Evolutionary conservation across 2,888 invertebrate species (phyloP), one percentile per base, ranked within the genome.

Genomic region (Anoplius nigerrimus): DNA sequence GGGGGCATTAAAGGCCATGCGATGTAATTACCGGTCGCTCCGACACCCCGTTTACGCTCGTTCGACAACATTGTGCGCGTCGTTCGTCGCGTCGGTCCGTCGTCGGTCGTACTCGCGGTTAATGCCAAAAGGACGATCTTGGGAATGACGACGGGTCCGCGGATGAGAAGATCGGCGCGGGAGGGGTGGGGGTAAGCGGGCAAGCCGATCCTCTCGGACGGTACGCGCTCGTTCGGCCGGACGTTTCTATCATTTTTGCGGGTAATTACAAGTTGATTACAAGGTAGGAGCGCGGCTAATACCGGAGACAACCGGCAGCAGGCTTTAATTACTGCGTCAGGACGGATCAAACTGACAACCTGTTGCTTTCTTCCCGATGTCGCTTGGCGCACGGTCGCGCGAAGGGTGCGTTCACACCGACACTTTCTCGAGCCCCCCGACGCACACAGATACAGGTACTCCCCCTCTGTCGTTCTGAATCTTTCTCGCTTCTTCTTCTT

Each of bases 231-330:
- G 21, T 48, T 13, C 48, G 13, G 48, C 42, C 73, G 62, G 66
- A 78, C 60, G 64, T 46, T 75, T 73, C 68, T 54, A 68, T 76
- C 71, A 74, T 78, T 82, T 80, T 80, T 78, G 69, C 73, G 66
- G 73, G 66, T 80, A 81, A 80, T 83, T 83, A 81, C 75, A 64
- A 72, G 64, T 75, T 82, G 79, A 84, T 85, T 82, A 73, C 63
- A 78, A 66, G 74, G 63, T 60, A 58, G 61, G 56, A 66, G 55
- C 21, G 62, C 46, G 63, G 65, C 46, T 52, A 63, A 61, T 45
- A 62, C 66, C 52, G 53, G 69, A 67, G 69, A 72, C 65, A 70
- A 56, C 58, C 66, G 42, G 53, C 69, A 70, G 53, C 69, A 70
- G 62, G 69, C 60, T 70, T 75, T 79, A 79, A 83, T 82, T 79